These are phyloP conservation scores for Idaea straminata DNA, from an alignment of 2,888 invertebrate species.

Conservation along the genomic window DNA sequence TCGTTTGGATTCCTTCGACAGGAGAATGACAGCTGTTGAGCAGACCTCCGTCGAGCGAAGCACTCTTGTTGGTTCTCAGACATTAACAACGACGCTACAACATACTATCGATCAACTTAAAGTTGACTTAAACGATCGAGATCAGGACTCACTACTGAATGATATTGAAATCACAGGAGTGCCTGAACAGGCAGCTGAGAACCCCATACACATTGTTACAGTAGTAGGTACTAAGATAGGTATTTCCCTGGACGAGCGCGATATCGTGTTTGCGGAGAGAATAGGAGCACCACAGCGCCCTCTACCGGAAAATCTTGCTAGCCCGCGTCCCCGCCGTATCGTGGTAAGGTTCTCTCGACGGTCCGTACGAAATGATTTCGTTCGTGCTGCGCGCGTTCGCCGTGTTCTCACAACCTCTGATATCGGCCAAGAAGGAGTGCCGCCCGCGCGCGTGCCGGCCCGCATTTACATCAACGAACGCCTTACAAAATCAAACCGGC, in stretches of 20 bases:
- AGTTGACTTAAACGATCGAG: conserved; percentile 2
- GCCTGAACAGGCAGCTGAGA: conserved; percentile 19
- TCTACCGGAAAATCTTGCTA: neutral
- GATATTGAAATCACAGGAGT: conserved; percentile 23
- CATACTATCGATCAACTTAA: neutral
- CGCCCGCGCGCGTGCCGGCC: conserved; percentile 6
- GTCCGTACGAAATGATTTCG: conserved; percentile 13
- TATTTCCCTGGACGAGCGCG: conserved; percentile 17
- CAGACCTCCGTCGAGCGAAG: neutral
- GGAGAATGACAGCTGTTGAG: neutral
- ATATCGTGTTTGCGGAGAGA: conserved; percentile 21
- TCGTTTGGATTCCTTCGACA: neutral
- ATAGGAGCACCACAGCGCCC: conserved; percentile 9
- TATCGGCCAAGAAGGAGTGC: conserved; percentile 1
- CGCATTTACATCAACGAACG: conserved; percentile 8
- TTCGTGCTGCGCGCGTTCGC: conserved; percentile 20
- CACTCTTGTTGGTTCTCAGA: neutral
- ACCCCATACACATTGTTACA: conserved; percentile 13
- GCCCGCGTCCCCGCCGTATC: conserved; percentile 13
- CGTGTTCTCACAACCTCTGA: conserved; percentile 16
- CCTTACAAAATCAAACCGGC: neutral
- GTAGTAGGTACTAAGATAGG: conserved; percentile 19
- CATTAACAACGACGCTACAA: neutral
- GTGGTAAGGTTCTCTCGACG: conserved; percentile 21
- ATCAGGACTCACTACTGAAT: conserved; percentile 17